Conservation (phyloP, 64 coral and sea anemone species). For the Dendronephthya gigantea region DNA sequence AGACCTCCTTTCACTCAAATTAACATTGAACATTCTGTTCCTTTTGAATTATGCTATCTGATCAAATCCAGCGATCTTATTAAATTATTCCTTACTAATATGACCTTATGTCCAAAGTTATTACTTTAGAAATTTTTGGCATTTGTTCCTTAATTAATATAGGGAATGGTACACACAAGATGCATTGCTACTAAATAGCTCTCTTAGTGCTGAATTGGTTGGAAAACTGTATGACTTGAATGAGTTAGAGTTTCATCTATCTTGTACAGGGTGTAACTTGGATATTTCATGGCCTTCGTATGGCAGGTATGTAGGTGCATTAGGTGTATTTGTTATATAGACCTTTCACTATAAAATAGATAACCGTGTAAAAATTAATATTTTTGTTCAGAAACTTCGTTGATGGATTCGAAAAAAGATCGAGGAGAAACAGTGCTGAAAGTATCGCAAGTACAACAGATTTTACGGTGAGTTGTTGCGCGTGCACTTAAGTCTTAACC, state of each 20-base stretch:
- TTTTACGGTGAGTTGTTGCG: neutral
- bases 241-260: constrained; percentile 3
- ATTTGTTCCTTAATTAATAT: neutral
- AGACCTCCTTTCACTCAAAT: too few relatives aligned
- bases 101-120: too few relatives aligned
- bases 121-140: neutral
- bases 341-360: too few relatives aligned
- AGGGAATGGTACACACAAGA: neutral
- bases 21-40: too few relatives aligned
- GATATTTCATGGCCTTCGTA: constrained; percentile 3
- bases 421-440: neutral
- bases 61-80: too few relatives aligned
- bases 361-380: too few relatives aligned
- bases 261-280: constrained; percentile 10
- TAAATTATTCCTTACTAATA: too few relatives aligned
- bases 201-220: neutral
- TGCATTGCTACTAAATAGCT: neutral
- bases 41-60: too few relatives aligned
- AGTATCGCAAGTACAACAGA: constrained; percentile 11
- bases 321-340: too few relatives aligned
- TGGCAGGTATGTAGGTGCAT: neutral
- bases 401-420: neutral
- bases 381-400: neutral
- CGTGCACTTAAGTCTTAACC: too few relatives aligned
- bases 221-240: neutral